Evolutionary conservation across 2,113 vertebrate genomes (phyloP).

Genomic region (Anoura caudifer): DNA sequence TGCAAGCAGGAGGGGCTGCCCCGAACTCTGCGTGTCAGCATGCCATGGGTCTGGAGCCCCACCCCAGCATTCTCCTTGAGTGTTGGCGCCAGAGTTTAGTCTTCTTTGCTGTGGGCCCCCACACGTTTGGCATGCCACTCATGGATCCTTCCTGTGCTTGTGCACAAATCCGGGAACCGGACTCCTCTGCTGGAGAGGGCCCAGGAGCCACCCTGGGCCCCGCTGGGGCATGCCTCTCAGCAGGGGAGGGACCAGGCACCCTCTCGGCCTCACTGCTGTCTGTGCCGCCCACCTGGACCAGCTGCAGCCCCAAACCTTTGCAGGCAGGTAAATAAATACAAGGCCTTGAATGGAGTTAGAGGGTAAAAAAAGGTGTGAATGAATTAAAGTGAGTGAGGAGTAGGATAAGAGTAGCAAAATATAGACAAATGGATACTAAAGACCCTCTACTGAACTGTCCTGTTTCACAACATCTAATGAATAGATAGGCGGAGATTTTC

Average conservation of each 20-base stretch:
- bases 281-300: neutral
- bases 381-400: neutral
- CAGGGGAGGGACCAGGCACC: neutral
- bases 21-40: neutral
- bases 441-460: neutral
- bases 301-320: neutral
- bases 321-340: fast-evolving
- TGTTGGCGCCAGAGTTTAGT: neutral
- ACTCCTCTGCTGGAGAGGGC: neutral
- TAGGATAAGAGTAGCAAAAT: neutral
- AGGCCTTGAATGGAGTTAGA: neutral
- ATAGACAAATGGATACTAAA: neutral
- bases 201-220: neutral
- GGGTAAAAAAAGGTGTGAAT: too few relatives aligned
- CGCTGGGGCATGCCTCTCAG: neutral
- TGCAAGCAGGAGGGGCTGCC: too few relatives aligned
- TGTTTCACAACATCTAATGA: neutral
- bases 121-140: neutral
- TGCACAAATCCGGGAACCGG: neutral
- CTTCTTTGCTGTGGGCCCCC: neutral
- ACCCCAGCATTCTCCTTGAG: neutral
- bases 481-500: neutral
- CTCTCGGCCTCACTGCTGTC: too few relatives aligned
- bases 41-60: neutral
- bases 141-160: neutral